phyloP scores from a whole-genome alignment of 2,113 vertebrate species.

The Grammomys surdaster region DNA sequence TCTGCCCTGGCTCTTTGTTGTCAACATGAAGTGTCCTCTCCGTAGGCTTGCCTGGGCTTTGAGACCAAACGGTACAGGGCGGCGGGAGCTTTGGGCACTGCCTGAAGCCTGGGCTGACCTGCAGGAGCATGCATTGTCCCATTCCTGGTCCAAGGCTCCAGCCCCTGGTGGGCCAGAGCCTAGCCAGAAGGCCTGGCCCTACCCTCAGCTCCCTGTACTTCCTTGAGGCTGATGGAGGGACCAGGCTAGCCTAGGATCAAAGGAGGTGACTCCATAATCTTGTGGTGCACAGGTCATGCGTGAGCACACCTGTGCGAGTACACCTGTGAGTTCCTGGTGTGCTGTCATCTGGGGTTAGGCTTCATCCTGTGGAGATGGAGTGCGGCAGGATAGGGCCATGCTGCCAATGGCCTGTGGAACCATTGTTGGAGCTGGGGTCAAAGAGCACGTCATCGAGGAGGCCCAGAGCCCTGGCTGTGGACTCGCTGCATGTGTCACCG shows the following conservation, averaged over 20 bases:
- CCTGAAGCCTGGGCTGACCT: background rate
- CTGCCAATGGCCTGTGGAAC: background rate
- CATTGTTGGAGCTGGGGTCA: rapidly evolving
- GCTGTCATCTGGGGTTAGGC: background rate
- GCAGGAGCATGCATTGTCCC: background rate
- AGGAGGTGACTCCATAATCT: background rate
- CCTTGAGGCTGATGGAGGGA: background rate
- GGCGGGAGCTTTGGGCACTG: background rate
- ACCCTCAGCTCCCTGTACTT: background rate
- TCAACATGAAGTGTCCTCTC: background rate
- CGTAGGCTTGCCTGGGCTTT: rapidly evolving
- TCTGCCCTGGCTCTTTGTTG: background rate
- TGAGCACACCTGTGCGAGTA: too few species aligned
- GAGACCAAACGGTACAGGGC: background rate
- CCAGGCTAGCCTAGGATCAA: rapidly evolving
- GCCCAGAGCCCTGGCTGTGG: background rate
- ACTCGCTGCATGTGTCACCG: background rate
- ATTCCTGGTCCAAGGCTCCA: too few species aligned
- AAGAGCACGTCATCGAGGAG: background rate
- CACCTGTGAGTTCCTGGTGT: background rate
- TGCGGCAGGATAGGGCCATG: rapidly evolving
- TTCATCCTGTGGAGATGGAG: background rate
- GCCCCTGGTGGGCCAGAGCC: too few species aligned
- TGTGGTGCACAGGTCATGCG: rapidly evolving
- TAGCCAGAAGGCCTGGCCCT: background rate